These are phyloP conservation scores for Papilio dardanus DNA, from an alignment of 1,140 invertebrate genomes.

Conservation along the genomic window DNA sequence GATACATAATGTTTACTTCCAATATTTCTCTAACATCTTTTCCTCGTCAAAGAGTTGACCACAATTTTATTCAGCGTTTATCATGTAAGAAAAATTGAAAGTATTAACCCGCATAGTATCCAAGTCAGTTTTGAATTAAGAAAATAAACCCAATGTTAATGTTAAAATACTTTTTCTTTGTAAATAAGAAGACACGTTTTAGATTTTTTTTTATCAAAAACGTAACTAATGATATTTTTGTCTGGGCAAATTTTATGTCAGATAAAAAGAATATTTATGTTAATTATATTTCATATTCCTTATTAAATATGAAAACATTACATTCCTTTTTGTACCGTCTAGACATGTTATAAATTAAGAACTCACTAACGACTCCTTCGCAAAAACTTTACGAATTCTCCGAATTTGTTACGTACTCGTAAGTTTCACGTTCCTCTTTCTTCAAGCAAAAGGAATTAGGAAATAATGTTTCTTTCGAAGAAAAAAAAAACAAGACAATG, in stretches of 20 bases:
- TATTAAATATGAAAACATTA: background rate
- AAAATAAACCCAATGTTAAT: too few relatives aligned
- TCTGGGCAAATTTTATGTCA: background rate
- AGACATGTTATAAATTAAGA: background rate
- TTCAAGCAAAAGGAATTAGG: background rate
- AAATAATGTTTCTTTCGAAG: background rate
- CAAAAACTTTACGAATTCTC: background rate
- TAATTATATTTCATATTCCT: background rate
- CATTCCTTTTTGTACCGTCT: background rate
- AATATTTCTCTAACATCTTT: background rate
- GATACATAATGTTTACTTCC: background rate
- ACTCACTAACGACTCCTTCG: background rate
- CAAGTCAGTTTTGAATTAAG: too few relatives aligned
- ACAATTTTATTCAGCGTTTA: background rate
- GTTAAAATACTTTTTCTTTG: too few relatives aligned
- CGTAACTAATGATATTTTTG: background rate
- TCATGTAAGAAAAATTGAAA: too few relatives aligned
- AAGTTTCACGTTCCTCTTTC: background rate
- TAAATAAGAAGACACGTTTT: too few relatives aligned
- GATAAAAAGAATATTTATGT: background rate
- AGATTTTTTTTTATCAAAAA: too few relatives aligned
- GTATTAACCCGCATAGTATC: too few relatives aligned
- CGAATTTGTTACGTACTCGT: background rate
- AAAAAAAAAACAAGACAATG: background rate
- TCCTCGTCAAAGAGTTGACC: background rate